These are phyloP conservation scores for Euplexia lucipara DNA, from an alignment of 2,888 invertebrate genomes.

Conservation along the genomic window DNA sequence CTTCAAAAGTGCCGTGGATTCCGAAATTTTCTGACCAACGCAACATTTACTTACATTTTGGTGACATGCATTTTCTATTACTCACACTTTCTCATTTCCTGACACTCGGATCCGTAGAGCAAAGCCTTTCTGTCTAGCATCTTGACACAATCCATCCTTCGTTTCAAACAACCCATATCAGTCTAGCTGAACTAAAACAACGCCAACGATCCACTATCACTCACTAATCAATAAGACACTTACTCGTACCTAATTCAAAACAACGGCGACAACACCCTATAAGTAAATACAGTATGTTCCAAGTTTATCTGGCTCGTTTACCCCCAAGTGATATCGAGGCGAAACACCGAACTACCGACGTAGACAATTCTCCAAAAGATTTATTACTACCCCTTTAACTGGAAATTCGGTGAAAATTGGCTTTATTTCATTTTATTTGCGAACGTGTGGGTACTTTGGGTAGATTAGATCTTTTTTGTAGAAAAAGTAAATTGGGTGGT, in stretches of 20 bases:
- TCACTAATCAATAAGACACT: slow-evolving; percentile 14
- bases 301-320: slow-evolving; percentile 48
- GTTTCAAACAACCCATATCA: no score
- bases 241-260: slow-evolving; percentile 33
- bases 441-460: slow-evolving; percentile 48
- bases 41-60: no score
- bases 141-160: no score
- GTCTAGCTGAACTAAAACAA: background rate
- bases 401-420: slow-evolving; percentile 73
- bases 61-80: no score
- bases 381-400: slow-evolving; percentile 78
- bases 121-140: no score
- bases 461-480: slow-evolving; percentile 56
- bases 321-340: slow-evolving; percentile 49
- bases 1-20: no score
- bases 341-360: slow-evolving; percentile 54
- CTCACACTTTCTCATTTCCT: no score
- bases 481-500: slow-evolving; percentile 45
- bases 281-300: slow-evolving; percentile 31
- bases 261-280: slow-evolving; percentile 17
- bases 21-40: no score
- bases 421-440: slow-evolving; percentile 76
- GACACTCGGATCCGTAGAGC: no score
- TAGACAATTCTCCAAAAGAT: slow-evolving; percentile 73
- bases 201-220: background rate